phyloP scores from a whole-genome alignment of 2,113 vertebrate genomes.

The Anhinga rufa region DNA sequence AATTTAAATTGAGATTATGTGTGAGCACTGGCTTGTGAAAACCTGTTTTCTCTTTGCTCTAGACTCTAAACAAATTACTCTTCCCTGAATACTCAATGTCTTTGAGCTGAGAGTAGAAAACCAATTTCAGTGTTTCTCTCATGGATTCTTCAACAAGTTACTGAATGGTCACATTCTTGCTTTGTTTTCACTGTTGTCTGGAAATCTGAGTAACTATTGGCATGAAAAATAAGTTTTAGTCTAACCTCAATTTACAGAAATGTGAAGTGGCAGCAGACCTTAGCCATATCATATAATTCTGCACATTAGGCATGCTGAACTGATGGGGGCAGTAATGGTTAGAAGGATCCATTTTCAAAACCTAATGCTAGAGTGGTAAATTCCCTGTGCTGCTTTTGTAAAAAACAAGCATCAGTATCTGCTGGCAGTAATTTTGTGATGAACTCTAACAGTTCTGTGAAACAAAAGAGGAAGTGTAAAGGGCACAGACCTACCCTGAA shows the following conservation, averaged over 20 bases:
- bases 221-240: neutral
- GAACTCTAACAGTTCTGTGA: neutral
- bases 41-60: neutral
- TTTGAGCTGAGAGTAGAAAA: neutral
- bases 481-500: slow-evolving; percentile 83
- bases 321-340: neutral
- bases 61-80: neutral
- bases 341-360: neutral
- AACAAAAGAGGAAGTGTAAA: slow-evolving; percentile 54
- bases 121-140: neutral
- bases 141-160: neutral
- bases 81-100: neutral
- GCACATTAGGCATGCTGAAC: neutral
- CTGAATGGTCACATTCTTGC: neutral
- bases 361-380: neutral
- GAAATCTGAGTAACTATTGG: neutral
- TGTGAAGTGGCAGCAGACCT: neutral
- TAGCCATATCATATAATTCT: neutral
- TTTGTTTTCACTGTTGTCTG: neutral
- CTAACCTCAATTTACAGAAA: neutral
- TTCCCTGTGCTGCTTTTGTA: neutral
- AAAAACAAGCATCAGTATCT: neutral
- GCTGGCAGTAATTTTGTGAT: neutral
- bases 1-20: neutral
- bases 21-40: neutral